Conservation (phyloP, 2,888 invertebrate genomes). For the Brenthis hecate region DNA sequence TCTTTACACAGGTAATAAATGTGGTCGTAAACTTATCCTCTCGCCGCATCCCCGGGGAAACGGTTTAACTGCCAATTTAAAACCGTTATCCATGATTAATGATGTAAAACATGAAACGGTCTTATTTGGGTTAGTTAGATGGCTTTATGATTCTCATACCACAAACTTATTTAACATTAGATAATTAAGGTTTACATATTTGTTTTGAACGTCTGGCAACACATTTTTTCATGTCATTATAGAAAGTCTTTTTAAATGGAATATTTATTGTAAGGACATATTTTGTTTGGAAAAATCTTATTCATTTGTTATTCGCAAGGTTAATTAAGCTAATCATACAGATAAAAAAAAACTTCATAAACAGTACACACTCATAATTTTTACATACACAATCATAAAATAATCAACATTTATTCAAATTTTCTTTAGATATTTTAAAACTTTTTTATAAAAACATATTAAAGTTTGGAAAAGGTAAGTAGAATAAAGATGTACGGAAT, state of each 20-base stretch:
- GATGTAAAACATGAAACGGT: constrained; percentile 55
- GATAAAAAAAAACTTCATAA: too few species aligned
- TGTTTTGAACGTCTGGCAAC: too few species aligned
- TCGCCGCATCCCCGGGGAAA: constrained; percentile 41
- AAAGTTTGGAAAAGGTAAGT: constrained; percentile 7
- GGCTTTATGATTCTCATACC: constrained; percentile 27
- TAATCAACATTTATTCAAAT: too few species aligned
- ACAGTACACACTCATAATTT: too few species aligned
- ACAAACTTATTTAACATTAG: constrained; percentile 11
- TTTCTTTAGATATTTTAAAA: background rate
- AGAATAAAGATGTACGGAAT: constrained; percentile 17
- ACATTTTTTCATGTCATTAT: too few species aligned
- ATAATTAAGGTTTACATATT: too few species aligned
- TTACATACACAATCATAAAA: too few species aligned
- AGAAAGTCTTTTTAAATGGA: too few species aligned
- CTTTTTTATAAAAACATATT: background rate
- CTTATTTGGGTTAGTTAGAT: constrained; percentile 54
- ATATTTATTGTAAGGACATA: too few species aligned
- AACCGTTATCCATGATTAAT: constrained; percentile 60
- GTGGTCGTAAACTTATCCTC: constrained; percentile 32
- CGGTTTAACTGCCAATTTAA: constrained; percentile 55
- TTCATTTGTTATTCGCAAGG: too few species aligned
- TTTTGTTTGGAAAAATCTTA: too few species aligned
- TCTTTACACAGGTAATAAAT: constrained; percentile 35
- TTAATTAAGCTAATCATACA: too few species aligned